Conservation (phyloP, 2,888 invertebrate species). For the Epirrita christyi region DNA sequence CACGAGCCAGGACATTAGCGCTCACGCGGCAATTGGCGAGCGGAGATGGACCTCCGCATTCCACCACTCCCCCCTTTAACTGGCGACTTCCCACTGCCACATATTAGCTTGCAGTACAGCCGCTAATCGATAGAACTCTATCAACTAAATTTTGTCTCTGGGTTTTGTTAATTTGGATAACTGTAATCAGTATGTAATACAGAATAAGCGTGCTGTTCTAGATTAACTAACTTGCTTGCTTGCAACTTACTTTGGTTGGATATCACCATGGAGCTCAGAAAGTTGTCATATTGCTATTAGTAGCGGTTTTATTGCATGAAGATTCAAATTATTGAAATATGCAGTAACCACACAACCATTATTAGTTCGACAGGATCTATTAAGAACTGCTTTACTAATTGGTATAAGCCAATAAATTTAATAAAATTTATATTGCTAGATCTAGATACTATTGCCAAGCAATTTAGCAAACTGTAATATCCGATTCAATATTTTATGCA, state of each 20-base stretch:
- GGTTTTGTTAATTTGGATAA: too few relatives aligned
- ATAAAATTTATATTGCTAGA: not conserved
- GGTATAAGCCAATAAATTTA: not conserved
- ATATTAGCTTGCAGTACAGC: slow-evolving; percentile 12
- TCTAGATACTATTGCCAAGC: not conserved
- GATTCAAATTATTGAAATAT: too few relatives aligned
- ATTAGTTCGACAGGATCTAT: too few relatives aligned
- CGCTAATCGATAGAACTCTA: slow-evolving; percentile 25
- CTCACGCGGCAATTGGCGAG: slow-evolving; percentile 47
- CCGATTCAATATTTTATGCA: slow-evolving; percentile 10
- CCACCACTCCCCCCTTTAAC: slow-evolving; percentile 60
- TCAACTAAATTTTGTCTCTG: not conserved
- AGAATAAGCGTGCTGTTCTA: too few relatives aligned
- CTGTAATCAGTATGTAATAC: too few relatives aligned
- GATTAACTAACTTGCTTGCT: too few relatives aligned
- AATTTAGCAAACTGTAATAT: slow-evolving; percentile 25
- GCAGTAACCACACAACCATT: too few relatives aligned
- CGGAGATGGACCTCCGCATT: slow-evolving; percentile 60
- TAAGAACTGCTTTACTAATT: not conserved
- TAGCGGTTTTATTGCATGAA: too few relatives aligned
- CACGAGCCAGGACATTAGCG: slow-evolving; percentile 35
- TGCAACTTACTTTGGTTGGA: too few relatives aligned
- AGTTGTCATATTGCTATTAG: too few relatives aligned
- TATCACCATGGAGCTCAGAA: too few relatives aligned
- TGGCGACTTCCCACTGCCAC: slow-evolving; percentile 56